phyloP scores from a whole-genome alignment of 1,140 invertebrate genomes.

The Pachypeltis micranthus region DNA sequence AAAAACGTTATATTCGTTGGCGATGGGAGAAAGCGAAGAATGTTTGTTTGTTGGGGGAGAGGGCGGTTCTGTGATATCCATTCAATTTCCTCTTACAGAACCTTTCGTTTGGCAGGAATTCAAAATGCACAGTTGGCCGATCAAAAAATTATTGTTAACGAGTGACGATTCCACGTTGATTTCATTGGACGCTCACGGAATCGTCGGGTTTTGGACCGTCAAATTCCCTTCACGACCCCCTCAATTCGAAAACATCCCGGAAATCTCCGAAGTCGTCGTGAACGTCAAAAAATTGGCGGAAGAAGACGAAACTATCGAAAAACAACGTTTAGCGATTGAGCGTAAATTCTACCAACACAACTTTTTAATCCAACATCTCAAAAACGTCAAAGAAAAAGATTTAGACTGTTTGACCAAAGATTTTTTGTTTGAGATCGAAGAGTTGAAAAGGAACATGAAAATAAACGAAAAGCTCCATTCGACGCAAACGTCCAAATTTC shows the following conservation, averaged over 20 bases:
- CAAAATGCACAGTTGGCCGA: constrained; percentile 51
- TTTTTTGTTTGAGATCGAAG: background rate
- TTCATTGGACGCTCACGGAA: background rate
- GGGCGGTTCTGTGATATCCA: constrained; percentile 56
- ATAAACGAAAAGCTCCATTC: background rate
- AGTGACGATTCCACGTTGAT: background rate
- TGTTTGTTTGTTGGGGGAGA: constrained; percentile 63
- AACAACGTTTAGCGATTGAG: background rate
- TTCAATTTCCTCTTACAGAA: constrained; percentile 65
- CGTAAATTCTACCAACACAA: background rate
- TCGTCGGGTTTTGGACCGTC: background rate
- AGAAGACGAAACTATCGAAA: constrained; percentile 4
- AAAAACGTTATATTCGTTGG: constrained; percentile 42
- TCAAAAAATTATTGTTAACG: background rate
- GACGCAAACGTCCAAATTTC: background rate
- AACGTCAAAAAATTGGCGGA: constrained; percentile 1
- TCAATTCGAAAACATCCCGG: background rate
- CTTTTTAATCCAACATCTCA: background rate
- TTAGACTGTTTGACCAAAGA: background rate
- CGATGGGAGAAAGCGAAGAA: constrained; percentile 56
- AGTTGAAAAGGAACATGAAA: background rate
- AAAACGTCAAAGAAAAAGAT: background rate
- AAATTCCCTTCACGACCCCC: background rate
- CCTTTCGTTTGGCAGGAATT: constrained; percentile 55
- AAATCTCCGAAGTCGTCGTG: background rate